Evolutionary conservation across 1,140 invertebrate species (phyloP).

Genomic region (Caenorhabditis remanei): DNA sequence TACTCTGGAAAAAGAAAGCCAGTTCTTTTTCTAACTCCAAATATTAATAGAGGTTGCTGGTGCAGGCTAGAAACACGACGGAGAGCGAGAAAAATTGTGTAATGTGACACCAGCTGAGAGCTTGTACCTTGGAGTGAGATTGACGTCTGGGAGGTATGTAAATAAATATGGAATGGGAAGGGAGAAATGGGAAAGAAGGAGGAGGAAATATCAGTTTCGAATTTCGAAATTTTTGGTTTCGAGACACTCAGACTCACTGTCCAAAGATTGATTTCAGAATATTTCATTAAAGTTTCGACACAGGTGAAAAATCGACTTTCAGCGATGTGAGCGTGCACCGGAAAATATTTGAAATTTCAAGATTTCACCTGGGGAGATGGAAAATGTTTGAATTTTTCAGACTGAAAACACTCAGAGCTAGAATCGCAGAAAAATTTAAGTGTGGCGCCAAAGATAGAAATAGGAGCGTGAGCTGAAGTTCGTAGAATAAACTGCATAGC

Average conservation of each 20-base stretch:
- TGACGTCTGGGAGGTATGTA: conserved; percentile 52
- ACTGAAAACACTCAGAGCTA: no score
- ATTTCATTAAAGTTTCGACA: not conserved
- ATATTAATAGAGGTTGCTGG: not conserved
- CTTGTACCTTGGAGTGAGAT: conserved; percentile 36
- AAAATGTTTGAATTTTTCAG: no score
- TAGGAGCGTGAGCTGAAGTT: no score
- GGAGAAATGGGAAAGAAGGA: not conserved
- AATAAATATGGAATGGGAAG: not conserved
- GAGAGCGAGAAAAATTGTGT: not conserved
- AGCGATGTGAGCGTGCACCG: no score
- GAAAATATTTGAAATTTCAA: no score
- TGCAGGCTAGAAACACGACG: conserved; percentile 17
- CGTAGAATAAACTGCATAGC: no score
- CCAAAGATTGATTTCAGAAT: not conserved
- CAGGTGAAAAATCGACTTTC: not conserved
- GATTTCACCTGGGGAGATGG: no score
- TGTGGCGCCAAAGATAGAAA: no score
- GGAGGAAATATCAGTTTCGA: conserved; percentile 12
- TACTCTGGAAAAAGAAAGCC: not conserved
- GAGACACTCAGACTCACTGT: no score
- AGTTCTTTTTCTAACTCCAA: conserved; percentile 10
- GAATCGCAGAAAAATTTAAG: no score
- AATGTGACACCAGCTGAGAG: conserved; percentile 52
- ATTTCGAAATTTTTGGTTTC: conserved; percentile 27